phyloP scores from a whole-genome alignment of 2,113 vertebrate genomes.

The Emydocephalus ijimae region DNA sequence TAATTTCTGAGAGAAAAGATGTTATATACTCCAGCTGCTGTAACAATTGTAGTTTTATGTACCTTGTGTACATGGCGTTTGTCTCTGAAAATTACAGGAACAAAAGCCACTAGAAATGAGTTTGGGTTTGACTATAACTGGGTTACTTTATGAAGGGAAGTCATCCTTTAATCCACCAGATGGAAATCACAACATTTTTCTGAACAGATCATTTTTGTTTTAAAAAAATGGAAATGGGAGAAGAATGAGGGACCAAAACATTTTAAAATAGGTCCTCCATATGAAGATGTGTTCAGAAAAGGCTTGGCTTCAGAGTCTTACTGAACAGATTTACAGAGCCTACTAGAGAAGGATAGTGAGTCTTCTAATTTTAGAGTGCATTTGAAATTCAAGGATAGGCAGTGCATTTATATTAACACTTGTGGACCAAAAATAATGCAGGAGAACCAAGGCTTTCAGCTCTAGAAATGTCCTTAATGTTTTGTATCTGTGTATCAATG shows the following conservation, averaged over 20 bases:
- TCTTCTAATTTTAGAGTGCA: background rate
- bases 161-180: background rate
- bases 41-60: conserved; percentile 29
- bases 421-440: conserved; percentile 15
- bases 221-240: too few species aligned
- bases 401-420: conserved; percentile 48
- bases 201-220: background rate
- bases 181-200: background rate
- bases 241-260: background rate
- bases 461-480: conserved; percentile 38
- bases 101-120: background rate
- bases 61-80: background rate
- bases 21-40: conserved; percentile 29
- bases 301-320: background rate
- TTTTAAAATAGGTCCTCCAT: background rate
- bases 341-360: background rate
- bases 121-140: conserved; percentile 26
- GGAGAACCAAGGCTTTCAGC: conserved; percentile 23
- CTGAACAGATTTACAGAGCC: background rate
- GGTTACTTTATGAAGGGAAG: conserved; percentile 1
- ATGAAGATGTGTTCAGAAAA: background rate
- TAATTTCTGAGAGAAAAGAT: conserved; percentile 28
- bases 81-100: background rate
- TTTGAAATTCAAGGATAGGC: conserved; percentile 14
- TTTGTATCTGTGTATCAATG: conserved; percentile 50